Conservation (phyloP, 2,888 invertebrate genomes). For the Andricus quercusramuli region DNA sequence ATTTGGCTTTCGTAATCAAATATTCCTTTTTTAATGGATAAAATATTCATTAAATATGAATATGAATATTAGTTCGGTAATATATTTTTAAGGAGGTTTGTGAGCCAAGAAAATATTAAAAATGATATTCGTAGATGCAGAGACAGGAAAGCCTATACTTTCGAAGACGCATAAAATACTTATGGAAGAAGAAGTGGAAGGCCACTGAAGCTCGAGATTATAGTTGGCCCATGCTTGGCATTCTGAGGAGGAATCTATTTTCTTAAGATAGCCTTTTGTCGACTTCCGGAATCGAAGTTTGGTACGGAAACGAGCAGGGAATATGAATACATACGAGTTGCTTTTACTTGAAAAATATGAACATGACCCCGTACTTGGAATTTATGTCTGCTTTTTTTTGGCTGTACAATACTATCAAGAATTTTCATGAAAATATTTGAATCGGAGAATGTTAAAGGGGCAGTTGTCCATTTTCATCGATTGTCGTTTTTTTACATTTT, state of each 20-base stretch:
- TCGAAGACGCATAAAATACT: constrained; percentile 19
- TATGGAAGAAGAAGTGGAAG: constrained; percentile 13
- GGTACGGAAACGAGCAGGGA: constrained; percentile 40
- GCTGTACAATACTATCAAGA: neutral
- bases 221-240: constrained; percentile 37
- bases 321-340: constrained; percentile 41
- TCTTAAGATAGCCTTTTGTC: constrained; percentile 40
- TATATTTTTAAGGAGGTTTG: neutral
- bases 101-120: neutral
- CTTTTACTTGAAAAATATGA: constrained; percentile 39
- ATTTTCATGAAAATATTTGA: neutral
- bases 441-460: no score
- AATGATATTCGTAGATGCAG: neutral
- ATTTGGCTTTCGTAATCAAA: neutral
- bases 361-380: constrained; percentile 15
- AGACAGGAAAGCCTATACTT: constrained; percentile 4
- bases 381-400: neutral
- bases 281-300: constrained; percentile 37
- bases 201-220: constrained; percentile 37
- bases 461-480: no score
- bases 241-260: constrained; percentile 40
- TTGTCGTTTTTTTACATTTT: no score
- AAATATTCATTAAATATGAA: neutral
- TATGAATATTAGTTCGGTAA: neutral
- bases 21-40: neutral